These are phyloP conservation scores for Odocoileus virginianus DNA, from an alignment of 2,113 vertebrate genomes.

Conservation along the genomic window DNA sequence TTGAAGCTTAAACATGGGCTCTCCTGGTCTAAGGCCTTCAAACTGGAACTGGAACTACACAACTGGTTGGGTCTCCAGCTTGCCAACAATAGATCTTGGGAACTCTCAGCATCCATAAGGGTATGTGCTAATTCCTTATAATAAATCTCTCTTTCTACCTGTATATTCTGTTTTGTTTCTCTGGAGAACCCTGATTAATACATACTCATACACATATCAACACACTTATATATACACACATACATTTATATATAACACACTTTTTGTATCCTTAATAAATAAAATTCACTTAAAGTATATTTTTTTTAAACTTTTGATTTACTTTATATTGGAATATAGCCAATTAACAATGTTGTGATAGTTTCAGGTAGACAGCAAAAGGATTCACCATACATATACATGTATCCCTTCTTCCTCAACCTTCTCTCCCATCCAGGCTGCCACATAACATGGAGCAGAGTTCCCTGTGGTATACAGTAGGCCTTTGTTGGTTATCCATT, in stretches of 20 bases:
- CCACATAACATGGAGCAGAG: neutral
- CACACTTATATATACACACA: neutral
- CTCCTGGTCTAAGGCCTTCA: neutral
- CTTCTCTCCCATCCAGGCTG: neutral
- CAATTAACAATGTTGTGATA: neutral
- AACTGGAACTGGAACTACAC: neutral
- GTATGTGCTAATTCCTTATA: neutral
- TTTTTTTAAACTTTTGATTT: neutral
- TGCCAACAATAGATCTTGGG: neutral
- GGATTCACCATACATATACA: neutral
- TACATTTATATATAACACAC: neutral
- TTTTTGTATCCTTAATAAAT: neutral
- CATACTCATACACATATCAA: neutral
- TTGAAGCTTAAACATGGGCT: neutral
- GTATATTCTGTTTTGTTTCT: neutral
- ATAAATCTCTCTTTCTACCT: neutral
- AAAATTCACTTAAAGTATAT: neutral
- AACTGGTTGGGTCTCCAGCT: neutral
- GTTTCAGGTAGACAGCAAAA: neutral
- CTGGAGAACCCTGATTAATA: neutral
- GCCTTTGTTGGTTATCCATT: neutral
- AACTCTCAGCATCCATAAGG: neutral
- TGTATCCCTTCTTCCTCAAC: neutral
- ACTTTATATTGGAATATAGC: neutral
- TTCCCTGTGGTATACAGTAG: neutral